Conservation (phyloP, 2,888 invertebrate genomes). For the Diaprepes abbreviatus region DNA sequence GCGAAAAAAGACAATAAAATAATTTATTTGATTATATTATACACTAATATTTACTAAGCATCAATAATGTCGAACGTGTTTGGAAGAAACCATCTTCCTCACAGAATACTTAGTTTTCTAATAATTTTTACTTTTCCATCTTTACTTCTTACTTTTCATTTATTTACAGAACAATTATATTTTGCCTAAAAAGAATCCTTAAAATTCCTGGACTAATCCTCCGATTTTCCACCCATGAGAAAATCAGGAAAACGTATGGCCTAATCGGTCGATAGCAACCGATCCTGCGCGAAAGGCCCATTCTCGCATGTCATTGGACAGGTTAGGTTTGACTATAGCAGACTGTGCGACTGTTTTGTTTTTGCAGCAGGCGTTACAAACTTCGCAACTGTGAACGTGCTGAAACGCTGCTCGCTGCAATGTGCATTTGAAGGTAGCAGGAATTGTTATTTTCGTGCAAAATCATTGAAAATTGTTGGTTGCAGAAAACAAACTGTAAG, state of each 20-base stretch:
- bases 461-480: not conserved
- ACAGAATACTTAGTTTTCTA: no score
- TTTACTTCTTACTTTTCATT: no score
- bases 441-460: not conserved
- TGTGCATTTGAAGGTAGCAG: constrained; percentile 17
- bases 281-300: constrained; percentile 16
- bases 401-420: constrained; percentile 17
- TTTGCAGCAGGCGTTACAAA: constrained; percentile 16
- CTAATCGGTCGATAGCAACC: constrained; percentile 22
- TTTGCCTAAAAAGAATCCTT: no score
- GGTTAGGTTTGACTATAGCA: constrained; percentile 27
- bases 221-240: constrained; percentile 4
- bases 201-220: constrained; percentile 18
- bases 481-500: not conserved
- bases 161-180: no score
- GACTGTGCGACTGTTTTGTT: constrained; percentile 27
- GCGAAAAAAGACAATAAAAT: no score
- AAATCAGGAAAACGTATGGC: constrained; percentile 28
- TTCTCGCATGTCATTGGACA: constrained; percentile 25
- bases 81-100: no score
- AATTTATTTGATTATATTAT: no score
- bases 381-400: constrained; percentile 24
- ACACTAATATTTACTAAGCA: no score
- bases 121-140: no score
- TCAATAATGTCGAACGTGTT: no score